Evolutionary conservation across 2,797 vertebrate species (phyloP), one percentile per base, ranked within the genome.

Genomic region (Sciaenops ocellatus): DNA sequence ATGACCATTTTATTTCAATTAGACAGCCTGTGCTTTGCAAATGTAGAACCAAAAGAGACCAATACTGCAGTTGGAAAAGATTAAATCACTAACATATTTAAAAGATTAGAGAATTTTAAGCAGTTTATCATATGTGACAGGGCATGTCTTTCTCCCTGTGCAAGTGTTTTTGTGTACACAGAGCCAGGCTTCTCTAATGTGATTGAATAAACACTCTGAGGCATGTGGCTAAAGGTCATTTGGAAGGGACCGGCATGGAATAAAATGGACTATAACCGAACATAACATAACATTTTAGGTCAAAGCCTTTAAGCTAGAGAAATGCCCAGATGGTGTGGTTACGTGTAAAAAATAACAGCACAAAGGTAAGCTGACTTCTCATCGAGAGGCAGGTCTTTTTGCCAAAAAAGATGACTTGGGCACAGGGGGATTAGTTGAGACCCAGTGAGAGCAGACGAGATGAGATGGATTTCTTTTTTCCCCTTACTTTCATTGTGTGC

Each of bases 131-230:
- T 18, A 64, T 50, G 20, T 60, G 57, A 80, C n/a, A 34, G 30
- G 48, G 62, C 12, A 72, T 47, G 68, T 72, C n/a, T 44, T 44
- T 5, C 6, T 48, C 57, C 72, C 64, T 59, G 57, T 47, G 69
- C 74, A 81, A 79, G 80, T 93, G 93, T 91, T 92, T 89, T 72
- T 76, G 74, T 90, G 80, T 87, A 89, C 76, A 89, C 91, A 93
- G 42, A 76, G 52, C 63, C 78, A 77, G 55, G 44, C 62, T 78
- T 65, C 72, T 76, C 63, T 34, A 73, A 78, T 92, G 92, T 92
- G 87, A 88, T 89, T 84, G 88, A 91, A 87, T 93, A 93, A 94
- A 94, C 86, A 92, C 64, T 62, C 70, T 47, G 4, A 7, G 73
- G 84, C 76, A 76, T 82, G 89, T 85, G 82, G 65, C 74, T 79